Evolutionary conservation across 2,888 invertebrate species (phyloP), one percentile per base, ranked within the genome.

Genomic region (Alsophila aescularia): DNA sequence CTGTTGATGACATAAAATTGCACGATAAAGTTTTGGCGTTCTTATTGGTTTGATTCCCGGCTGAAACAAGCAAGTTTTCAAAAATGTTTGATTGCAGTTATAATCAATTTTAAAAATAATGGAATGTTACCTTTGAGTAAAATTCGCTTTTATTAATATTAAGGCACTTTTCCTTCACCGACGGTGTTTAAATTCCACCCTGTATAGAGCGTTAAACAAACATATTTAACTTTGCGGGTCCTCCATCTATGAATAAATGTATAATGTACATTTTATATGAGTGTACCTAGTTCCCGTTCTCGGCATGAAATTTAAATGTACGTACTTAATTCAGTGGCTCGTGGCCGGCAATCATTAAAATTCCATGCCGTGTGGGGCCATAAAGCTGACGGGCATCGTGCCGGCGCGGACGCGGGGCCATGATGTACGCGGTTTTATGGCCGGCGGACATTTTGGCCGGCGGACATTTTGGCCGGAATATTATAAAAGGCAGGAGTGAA

Each of bases 261-360:
- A 2, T 10, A 8, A 24, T 5, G 24, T 24, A 24, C 18, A 24
- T 24, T 7, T 24, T 5, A 24, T 24, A 8, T 8, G 36, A 1
- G n/a, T n/a, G n/a, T 41, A 29, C 15, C 7, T 8, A n/a, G 39
- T 40, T 1, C 16, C 15, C 2, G 21, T 32, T 43, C 10, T 27
- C 12, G 34, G 14, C 40, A 58, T 63, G 49, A 62, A 59, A 67
- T 69, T 60, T 54, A 59, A 67, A 65, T 67, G 49, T 52, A 47
- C 24, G 43, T 45, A 47, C 24, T 39, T 45, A 29, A 51, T 61
- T 53, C 52, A 45, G 58, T 51, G 53, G 61, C 51, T 62, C 39
- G 48, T 47, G 59, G 56, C 49, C 47, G 51, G 61, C 56, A 58
- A 66, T 65, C 66, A 70, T 72, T 70, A 66, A 70, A 64, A 70